phyloP scores from a whole-genome alignment of 2,113 vertebrate species.

The Spermophilus dauricus region DNA sequence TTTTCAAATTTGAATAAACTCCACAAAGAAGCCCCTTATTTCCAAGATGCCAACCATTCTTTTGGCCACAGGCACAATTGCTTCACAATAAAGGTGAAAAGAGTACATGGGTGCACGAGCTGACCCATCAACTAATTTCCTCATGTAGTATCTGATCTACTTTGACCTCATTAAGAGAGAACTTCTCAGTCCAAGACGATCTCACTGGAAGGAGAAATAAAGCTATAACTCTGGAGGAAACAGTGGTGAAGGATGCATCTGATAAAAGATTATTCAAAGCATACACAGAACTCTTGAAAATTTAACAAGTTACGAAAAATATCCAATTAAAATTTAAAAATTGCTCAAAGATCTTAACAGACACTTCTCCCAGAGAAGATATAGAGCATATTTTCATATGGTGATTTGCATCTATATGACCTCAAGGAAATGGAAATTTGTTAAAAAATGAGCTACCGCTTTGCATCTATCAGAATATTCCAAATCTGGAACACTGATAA shows the following conservation, averaged over 20 bases:
- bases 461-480: neutral
- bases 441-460: neutral
- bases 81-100: neutral
- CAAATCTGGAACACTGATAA: neutral
- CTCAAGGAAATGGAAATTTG: neutral
- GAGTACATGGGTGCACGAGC: neutral
- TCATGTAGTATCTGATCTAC: neutral
- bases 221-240: neutral
- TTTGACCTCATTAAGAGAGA: neutral
- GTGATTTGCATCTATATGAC: too few species aligned
- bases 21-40: neutral
- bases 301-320: neutral
- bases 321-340: neutral
- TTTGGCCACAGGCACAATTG: neutral
- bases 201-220: neutral
- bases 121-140: neutral
- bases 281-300: neutral
- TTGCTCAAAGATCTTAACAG: neutral
- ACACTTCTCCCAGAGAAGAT: neutral
- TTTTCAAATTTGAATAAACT: constrained; percentile 12
- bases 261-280: neutral
- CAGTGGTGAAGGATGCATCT: neutral
- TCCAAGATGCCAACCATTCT: neutral
- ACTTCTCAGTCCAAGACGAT: neutral
- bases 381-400: too few species aligned